These are phyloP conservation scores for Diuraphis noxia DNA, from an alignment of 1,140 invertebrate genomes.

Conservation along the genomic window DNA sequence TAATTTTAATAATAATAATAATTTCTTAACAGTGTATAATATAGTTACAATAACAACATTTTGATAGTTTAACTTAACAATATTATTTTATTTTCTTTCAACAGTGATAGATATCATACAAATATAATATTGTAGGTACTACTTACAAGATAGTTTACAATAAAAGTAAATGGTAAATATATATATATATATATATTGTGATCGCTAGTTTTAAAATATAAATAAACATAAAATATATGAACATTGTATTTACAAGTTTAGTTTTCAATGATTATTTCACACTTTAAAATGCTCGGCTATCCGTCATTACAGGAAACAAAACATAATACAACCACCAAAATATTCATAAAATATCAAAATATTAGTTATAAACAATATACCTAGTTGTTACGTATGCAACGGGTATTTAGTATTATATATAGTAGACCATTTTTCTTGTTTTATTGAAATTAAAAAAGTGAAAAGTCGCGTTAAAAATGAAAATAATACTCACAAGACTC, in stretches of 20 bases:
- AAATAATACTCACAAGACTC: background rate
- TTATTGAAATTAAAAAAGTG: background rate
- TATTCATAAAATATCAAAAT: background rate
- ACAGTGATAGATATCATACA: slow-evolving; percentile 31
- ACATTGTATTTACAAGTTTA: background rate
- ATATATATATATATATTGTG: background rate
- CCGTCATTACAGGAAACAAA: background rate
- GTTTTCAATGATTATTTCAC: background rate
- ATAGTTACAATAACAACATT: slow-evolving; percentile 30
- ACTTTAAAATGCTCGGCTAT: background rate
- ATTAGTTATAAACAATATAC: background rate
- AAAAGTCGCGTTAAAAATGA: background rate
- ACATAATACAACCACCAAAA: background rate
- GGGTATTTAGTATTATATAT: background rate
- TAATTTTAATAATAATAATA: slow-evolving; percentile 21
- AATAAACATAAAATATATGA: background rate
- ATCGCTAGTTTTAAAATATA: slow-evolving; percentile 1
- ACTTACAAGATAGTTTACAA: slow-evolving; percentile 16
- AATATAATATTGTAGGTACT: slow-evolving; percentile 32
- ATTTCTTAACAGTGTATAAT: slow-evolving; percentile 35
- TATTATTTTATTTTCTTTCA: background rate
- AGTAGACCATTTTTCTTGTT: background rate
- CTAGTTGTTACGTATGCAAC: background rate
- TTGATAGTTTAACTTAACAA: slow-evolving; percentile 7
- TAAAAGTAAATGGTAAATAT: background rate